Conservation (phyloP, 2,888 invertebrate genomes). For the Keiferia lycopersicella region DNA sequence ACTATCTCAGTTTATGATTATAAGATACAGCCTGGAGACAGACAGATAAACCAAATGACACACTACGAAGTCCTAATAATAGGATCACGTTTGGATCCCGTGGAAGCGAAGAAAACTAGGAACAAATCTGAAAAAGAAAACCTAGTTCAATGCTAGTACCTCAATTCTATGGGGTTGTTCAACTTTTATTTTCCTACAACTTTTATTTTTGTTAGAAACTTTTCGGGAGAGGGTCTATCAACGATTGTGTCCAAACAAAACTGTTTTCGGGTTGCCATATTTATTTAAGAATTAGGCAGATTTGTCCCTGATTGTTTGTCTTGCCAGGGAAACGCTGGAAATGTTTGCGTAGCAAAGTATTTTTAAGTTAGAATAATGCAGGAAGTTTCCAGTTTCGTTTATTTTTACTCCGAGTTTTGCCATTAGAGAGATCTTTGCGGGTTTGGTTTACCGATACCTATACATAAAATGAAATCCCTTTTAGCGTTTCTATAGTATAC, state of each 20-base stretch:
- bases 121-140: background rate
- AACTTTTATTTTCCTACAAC: constrained; percentile 8
- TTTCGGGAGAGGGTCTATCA: constrained; percentile 20
- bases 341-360: constrained; percentile 50
- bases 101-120: background rate
- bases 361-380: constrained; percentile 47
- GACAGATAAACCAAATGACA: too few species aligned
- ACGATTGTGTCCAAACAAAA: constrained; percentile 31
- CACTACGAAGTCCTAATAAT: too few species aligned
- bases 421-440: background rate
- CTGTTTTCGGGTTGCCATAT: constrained; percentile 36
- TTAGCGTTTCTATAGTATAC: too few species aligned
- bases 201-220: constrained; percentile 34
- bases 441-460: background rate
- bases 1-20: too few species aligned
- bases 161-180: constrained; percentile 13
- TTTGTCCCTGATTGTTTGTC: constrained; percentile 54
- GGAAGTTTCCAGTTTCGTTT: constrained; percentile 30
- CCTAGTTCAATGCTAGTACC: constrained; percentile 10
- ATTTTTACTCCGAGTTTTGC: constrained; percentile 8
- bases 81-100: too few species aligned
- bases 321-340: constrained; percentile 46
- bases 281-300: constrained; percentile 45
- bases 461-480: too few species aligned
- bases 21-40: too few species aligned